phyloP scores from a whole-genome alignment of 2,888 invertebrate genomes.

The Perizoma affinitatum region DNA sequence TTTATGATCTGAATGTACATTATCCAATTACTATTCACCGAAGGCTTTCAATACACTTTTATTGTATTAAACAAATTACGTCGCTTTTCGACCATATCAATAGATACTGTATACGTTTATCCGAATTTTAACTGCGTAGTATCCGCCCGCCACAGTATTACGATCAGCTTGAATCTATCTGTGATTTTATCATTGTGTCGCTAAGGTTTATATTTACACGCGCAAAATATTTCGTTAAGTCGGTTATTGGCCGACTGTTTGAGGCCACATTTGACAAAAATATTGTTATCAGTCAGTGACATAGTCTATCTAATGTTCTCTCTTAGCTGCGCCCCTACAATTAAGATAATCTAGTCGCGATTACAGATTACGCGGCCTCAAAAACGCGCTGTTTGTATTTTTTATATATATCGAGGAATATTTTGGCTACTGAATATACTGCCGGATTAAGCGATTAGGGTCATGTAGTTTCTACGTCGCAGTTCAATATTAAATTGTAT shows the following conservation, averaged over 20 bases:
- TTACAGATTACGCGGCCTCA: slow-evolving; percentile 59
- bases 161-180: slow-evolving; percentile 28
- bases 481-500: slow-evolving; percentile 17
- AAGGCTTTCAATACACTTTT: slow-evolving; percentile 45
- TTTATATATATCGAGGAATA: slow-evolving; percentile 47
- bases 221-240: slow-evolving; percentile 11
- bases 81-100: slow-evolving; percentile 51
- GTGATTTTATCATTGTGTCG: slow-evolving; percentile 14
- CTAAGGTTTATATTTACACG: slow-evolving; percentile 22
- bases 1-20: slow-evolving; percentile 29
- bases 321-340: slow-evolving; percentile 67
- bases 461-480: slow-evolving; percentile 34
- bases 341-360: slow-evolving; percentile 65
- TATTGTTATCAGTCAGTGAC: slow-evolving; percentile 52
- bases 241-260: slow-evolving; percentile 20
- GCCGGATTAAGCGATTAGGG: slow-evolving; percentile 44
- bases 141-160: slow-evolving; percentile 35
- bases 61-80: slow-evolving; percentile 52
- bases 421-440: slow-evolving; percentile 49
- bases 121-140: slow-evolving; percentile 59
- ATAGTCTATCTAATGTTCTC: slow-evolving; percentile 30
- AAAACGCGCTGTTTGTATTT: slow-evolving; percentile 46
- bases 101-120: slow-evolving; percentile 42
- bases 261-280: slow-evolving; percentile 40
- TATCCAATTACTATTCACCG: slow-evolving; percentile 41